Percentiles rank a stretch among this genome's conserved stretches.
These are phyloP conservation scores for Yasuhikotakia modesta DNA, from an alignment of 2,797 vertebrate species.

Conservation along the genomic window DNA sequence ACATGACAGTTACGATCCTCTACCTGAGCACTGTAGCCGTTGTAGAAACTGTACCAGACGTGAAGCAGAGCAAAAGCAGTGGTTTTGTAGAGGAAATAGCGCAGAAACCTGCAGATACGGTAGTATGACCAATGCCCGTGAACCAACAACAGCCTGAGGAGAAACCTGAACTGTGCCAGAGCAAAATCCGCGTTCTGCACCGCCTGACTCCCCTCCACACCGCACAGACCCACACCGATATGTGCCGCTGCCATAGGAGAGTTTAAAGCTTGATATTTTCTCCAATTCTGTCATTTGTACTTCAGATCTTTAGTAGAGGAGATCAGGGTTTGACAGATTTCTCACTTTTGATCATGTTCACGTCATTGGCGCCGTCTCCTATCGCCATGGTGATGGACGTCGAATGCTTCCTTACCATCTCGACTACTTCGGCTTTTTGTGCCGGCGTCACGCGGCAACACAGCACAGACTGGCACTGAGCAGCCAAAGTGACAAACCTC, in stretches of 20 bases:
- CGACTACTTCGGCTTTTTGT: slow-evolving; percentile 88
- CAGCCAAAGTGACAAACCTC: slow-evolving; percentile 83
- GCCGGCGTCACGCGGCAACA: slow-evolving; percentile 93
- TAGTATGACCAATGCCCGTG: slow-evolving; percentile 92
- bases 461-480: slow-evolving; percentile 85
- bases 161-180: slow-evolving; percentile 86
- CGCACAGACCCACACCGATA: slow-evolving; percentile 87
- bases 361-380: slow-evolving; percentile 92
- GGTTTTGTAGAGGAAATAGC: slow-evolving; percentile 92
- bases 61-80: slow-evolving; percentile 83
- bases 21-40: slow-evolving; percentile 89
- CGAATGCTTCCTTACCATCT: slow-evolving; percentile 85
- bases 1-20: slow-evolving; percentile 19
- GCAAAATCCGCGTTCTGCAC: slow-evolving; percentile 89
- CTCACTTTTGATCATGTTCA: slow-evolving; percentile 99
- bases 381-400: slow-evolving; percentile 84
- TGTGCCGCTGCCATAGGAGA: slow-evolving; percentile 79
- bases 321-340: not conserved
- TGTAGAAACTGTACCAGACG: slow-evolving; percentile 89
- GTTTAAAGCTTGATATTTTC: not conserved
- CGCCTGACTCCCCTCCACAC: slow-evolving; percentile 88
- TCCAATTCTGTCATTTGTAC: not conserved
- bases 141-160: slow-evolving; percentile 86
- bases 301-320: not conserved
- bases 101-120: slow-evolving; percentile 85